Percentiles rank a stretch among this genome's conserved stretches.
phyloP scores from a whole-genome alignment of 2,797 vertebrate species.

The Sparus aurata region DNA sequence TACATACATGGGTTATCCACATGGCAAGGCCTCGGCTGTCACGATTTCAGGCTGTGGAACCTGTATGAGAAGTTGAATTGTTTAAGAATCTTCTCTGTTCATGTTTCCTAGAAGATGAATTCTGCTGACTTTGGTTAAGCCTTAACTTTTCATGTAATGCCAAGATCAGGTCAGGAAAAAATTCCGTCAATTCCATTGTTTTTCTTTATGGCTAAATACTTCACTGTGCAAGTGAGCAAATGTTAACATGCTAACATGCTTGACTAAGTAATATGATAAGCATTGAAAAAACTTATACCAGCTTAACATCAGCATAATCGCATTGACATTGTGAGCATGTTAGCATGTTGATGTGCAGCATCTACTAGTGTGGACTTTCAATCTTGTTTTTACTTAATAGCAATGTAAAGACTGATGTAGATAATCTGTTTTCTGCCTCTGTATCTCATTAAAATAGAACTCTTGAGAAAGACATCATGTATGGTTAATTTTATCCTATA shows the following conservation, averaged over 20 bases:
- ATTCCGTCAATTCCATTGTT: neutral
- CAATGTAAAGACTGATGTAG: neutral
- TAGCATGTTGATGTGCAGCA: neutral
- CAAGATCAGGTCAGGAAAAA: too few species aligned
- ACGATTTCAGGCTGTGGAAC: conserved; percentile 31
- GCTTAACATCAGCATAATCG: neutral
- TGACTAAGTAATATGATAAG: neutral
- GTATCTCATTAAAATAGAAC: neutral
- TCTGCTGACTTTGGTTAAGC: too few species aligned
- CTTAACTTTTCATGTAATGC: too few species aligned
- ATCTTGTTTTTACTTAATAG: neutral
- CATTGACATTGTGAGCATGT: neutral
- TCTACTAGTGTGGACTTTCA: neutral
- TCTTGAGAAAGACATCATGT: neutral
- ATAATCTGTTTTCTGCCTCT: neutral
- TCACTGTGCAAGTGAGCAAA: too few species aligned
- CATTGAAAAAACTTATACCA: neutral
- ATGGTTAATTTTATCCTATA: neutral
- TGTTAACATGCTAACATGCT: too few species aligned
- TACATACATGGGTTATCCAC: conserved; percentile 27
- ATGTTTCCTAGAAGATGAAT: too few species aligned
- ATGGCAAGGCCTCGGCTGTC: neutral
- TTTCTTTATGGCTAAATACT: neutral
- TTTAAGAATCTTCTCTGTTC: neutral
- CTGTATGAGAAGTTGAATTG: conserved; percentile 3